Percentiles rank a stretch among this genome's conserved stretches.
phyloP scores from a whole-genome alignment of 2,113 vertebrate genomes.

The Laticauda laticaudata region DNA sequence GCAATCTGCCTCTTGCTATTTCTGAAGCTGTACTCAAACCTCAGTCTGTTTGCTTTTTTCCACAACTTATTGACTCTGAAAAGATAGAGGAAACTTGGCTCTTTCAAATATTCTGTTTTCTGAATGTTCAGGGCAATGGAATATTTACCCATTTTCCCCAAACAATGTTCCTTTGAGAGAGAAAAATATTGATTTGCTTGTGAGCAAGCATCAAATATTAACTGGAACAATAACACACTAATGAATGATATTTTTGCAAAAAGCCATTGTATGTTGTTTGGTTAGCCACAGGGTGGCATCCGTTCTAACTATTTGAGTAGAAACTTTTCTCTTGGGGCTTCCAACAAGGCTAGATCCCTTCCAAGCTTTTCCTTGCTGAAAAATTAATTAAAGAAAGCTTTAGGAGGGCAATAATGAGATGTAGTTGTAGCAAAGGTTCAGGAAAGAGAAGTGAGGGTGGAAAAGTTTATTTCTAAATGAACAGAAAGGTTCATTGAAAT shows the following conservation, averaged over 20 bases:
- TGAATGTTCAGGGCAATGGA: slow-evolving; percentile 28
- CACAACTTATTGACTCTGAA: slow-evolving; percentile 32
- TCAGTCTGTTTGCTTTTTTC: slow-evolving; percentile 24
- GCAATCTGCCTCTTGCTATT: slow-evolving; percentile 34
- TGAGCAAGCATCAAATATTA: slow-evolving; percentile 40
- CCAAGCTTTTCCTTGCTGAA: neutral
- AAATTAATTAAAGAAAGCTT: neutral
- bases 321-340: neutral
- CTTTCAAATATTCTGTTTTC: slow-evolving; percentile 21
- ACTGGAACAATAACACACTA: slow-evolving; percentile 30
- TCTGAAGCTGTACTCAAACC: slow-evolving; percentile 16
- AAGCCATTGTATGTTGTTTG: neutral
- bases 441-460: neutral
- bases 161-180: slow-evolving; percentile 28
- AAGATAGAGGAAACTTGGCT: slow-evolving; percentile 17
- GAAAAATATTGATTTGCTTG: slow-evolving; percentile 18
- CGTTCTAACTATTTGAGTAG: neutral
- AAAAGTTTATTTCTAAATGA: neutral
- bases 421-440: neutral
- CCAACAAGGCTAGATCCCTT: neutral
- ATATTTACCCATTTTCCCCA: slow-evolving; percentile 31
- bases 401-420: neutral
- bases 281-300: slow-evolving; percentile 26
- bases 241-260: slow-evolving; percentile 21
- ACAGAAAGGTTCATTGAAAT: no score